phyloP scores from a whole-genome alignment of 1,140 invertebrate genomes.

The Lucilia sericata region DNA sequence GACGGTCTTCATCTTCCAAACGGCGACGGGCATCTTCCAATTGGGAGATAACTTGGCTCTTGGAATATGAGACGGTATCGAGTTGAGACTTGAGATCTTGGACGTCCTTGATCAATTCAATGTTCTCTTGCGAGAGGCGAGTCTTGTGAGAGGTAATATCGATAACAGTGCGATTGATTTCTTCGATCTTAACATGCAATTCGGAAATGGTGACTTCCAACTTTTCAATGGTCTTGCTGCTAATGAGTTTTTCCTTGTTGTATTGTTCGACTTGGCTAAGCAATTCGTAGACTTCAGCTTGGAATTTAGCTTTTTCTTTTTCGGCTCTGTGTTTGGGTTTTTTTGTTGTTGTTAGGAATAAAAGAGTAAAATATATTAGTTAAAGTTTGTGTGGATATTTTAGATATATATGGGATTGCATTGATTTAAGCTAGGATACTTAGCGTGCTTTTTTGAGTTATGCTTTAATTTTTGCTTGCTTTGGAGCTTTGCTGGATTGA shows the following conservation, averaged over 20 bases:
- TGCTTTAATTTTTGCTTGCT: background rate
- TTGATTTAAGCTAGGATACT: conserved; percentile 21
- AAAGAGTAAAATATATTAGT: background rate
- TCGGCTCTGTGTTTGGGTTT: conserved; percentile 78
- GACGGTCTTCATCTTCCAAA: conserved; percentile 94
- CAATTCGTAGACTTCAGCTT: conserved; percentile 95
- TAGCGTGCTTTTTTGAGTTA: conserved; percentile 15
- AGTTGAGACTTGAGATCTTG: conserved; percentile 93
- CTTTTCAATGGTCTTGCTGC: conserved; percentile 89
- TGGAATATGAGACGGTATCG: conserved; percentile 91
- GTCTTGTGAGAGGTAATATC: conserved; percentile 94
- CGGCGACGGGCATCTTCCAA: conserved; percentile 93
- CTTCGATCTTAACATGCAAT: conserved; percentile 93
- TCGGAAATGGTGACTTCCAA: conserved; percentile 91
- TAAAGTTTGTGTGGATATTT: background rate
- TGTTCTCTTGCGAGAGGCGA: conserved; percentile 90
- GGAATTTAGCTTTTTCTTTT: conserved; percentile 96
- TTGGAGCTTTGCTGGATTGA: conserved; percentile 4
- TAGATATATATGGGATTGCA: background rate
- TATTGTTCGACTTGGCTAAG: conserved; percentile 91
- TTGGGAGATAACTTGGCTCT: conserved; percentile 86
- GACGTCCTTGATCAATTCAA: conserved; percentile 93
- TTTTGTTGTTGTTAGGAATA: conserved; percentile 11
- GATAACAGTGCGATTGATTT: conserved; percentile 92
- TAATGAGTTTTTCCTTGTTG: conserved; percentile 90